These are phyloP conservation scores for Drosophila ercepeae DNA, from an alignment of 1,140 invertebrate species.

Conservation along the genomic window DNA sequence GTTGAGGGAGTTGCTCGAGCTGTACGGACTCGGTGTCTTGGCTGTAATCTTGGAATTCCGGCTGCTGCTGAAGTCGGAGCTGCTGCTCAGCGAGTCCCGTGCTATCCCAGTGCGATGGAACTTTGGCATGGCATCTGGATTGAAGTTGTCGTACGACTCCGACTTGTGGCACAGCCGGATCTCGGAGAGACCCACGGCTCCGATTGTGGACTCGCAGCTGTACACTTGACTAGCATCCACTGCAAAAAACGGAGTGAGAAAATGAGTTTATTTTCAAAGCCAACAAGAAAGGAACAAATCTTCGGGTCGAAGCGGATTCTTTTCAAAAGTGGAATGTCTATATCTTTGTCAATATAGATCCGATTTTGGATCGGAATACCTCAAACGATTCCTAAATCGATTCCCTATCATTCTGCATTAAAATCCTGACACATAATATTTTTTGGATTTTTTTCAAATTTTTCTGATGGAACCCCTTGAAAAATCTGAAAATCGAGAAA, in stretches of 20 bases:
- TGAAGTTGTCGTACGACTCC: slow-evolving; percentile 78
- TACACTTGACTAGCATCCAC: slow-evolving; percentile 83
- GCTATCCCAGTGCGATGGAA: slow-evolving; percentile 69
- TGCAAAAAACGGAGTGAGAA: slow-evolving; percentile 11
- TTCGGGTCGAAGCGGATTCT: too few relatives aligned
- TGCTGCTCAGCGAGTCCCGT: slow-evolving; percentile 80
- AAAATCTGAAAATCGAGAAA: too few relatives aligned
- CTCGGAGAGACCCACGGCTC: slow-evolving; percentile 80
- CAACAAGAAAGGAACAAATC: not conserved
- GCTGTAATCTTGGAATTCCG: slow-evolving; percentile 79
- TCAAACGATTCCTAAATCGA: too few relatives aligned
- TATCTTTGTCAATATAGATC: too few relatives aligned
- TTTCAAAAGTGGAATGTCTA: too few relatives aligned
- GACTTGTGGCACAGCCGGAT: slow-evolving; percentile 80
- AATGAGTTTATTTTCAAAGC: not conserved
- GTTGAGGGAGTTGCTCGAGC: slow-evolving; percentile 82
- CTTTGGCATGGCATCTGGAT: slow-evolving; percentile 76
- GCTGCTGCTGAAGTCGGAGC: slow-evolving; percentile 82
- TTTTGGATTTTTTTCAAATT: too few relatives aligned
- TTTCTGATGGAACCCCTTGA: too few relatives aligned
- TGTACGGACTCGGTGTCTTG: slow-evolving; percentile 82
- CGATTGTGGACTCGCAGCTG: slow-evolving; percentile 81
- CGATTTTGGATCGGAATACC: not conserved
- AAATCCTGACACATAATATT: too few relatives aligned
- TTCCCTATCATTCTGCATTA: too few relatives aligned